Conservation (phyloP, 2,113 vertebrate genomes). For the Calyptommatus sinebrachiatus region DNA sequence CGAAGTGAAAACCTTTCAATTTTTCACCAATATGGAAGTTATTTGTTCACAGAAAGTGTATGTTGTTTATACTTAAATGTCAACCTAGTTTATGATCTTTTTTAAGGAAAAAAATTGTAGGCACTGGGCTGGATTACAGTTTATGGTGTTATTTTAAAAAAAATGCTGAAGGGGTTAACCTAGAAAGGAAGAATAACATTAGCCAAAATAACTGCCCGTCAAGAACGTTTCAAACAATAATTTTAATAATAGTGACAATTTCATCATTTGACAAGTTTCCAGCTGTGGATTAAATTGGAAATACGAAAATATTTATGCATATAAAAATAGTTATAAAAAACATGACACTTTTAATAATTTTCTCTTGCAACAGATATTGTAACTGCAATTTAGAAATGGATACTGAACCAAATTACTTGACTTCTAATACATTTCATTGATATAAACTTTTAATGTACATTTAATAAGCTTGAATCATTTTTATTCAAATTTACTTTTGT, state of each 20-base stretch:
- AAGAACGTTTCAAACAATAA: slow-evolving; percentile 19
- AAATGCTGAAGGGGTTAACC: slow-evolving; percentile 40
- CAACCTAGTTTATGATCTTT: neutral
- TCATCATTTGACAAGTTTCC: slow-evolving; percentile 55
- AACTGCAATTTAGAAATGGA: slow-evolving; percentile 74
- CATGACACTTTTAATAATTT: slow-evolving; percentile 66
- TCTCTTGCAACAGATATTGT: slow-evolving; percentile 67
- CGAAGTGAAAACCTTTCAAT: neutral
- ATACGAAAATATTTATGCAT: slow-evolving; percentile 24
- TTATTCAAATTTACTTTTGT: no score
- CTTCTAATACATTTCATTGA: slow-evolving; percentile 75
- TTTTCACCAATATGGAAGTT: neutral
- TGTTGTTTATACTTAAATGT: no score
- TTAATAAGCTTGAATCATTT: no score
- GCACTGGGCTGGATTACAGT: neutral
- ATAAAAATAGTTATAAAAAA: slow-evolving; percentile 44
- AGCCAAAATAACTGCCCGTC: slow-evolving; percentile 33
- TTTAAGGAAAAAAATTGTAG: neutral
- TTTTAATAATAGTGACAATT: slow-evolving; percentile 25
- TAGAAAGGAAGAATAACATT: slow-evolving; percentile 42
- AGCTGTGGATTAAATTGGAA: slow-evolving; percentile 62
- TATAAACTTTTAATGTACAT: slow-evolving; percentile 36
- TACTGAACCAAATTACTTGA: slow-evolving; percentile 76
- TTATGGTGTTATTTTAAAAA: slow-evolving; percentile 28
- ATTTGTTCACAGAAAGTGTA: neutral